Conservation (phyloP, 2,888 invertebrate genomes). For the Ophioninae sp. region DNA sequence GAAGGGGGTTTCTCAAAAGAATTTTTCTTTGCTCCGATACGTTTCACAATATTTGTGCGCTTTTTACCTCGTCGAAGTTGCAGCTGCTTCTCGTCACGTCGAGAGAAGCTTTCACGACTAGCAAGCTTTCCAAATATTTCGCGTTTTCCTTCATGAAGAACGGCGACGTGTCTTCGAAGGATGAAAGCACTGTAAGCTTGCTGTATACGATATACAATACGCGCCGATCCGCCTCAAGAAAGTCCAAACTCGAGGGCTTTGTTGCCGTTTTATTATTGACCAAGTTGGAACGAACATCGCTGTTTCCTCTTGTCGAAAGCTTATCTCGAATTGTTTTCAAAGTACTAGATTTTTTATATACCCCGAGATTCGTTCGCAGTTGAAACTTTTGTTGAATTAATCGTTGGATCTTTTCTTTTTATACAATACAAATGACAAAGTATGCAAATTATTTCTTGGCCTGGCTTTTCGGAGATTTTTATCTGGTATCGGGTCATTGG, state of each 20-base stretch:
- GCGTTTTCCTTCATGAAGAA: conserved; percentile 28
- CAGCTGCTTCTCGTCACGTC: conserved; percentile 24
- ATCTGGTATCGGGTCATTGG: neutral
- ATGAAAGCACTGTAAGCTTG: conserved; percentile 28
- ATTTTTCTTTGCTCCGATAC: conserved; percentile 12
- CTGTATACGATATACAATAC: neutral
- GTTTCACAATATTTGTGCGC: conserved; percentile 9
- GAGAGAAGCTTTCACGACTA: conserved; percentile 21
- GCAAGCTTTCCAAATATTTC: conserved; percentile 47
- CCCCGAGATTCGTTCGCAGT: neutral
- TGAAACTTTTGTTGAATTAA: neutral
- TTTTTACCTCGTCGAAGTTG: conserved; percentile 5
- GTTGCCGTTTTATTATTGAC: conserved; percentile 14
- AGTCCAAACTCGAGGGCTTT: neutral
- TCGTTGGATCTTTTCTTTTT: neutral
- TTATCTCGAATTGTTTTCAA: neutral
- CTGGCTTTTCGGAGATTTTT: neutral
- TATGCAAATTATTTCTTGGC: neutral
- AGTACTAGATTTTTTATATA: neutral
- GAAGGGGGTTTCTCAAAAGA: conserved; percentile 15
- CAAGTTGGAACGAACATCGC: neutral
- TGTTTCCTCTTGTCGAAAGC: neutral
- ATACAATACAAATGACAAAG: neutral
- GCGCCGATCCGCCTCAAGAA: conserved; percentile 11
- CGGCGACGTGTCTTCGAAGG: conserved; percentile 34